A percentile compares a stretch with the other conserved stretches of the same genome.
phyloP scores from a whole-genome alignment of 2,113 vertebrate genomes.

The Diadophis punctatus region DNA sequence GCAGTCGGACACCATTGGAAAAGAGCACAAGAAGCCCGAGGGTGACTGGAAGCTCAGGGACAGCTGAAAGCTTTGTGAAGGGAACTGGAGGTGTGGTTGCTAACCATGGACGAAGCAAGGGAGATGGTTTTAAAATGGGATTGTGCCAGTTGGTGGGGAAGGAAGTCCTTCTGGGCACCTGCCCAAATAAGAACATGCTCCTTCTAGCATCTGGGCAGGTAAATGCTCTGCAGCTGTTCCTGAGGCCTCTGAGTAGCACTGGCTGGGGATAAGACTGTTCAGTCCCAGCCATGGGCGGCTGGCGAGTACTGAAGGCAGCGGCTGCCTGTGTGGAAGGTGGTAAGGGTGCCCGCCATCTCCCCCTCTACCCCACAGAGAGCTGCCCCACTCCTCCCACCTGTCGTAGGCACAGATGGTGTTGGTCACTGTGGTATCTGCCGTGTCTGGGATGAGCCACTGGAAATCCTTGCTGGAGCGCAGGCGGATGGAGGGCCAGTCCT shows the following conservation, averaged over 20 bases:
- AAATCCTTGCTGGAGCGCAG: conserved; percentile 79
- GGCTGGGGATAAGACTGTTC: not conserved
- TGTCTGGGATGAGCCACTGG: conserved; percentile 81
- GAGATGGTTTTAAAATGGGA: not conserved
- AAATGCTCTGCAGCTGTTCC: not conserved
- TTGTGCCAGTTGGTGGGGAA: not conserved
- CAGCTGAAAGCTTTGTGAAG: not conserved
- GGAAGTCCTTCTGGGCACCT: not conserved
- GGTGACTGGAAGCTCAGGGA: accelerated
- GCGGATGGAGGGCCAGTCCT: conserved; percentile 76
- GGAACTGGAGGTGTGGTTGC: not conserved
- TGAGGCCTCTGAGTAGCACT: not conserved
- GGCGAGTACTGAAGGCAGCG: not conserved
- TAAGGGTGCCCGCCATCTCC: not conserved
- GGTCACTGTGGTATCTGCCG: conserved; percentile 79
- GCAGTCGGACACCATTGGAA: not conserved
- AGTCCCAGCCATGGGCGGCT: not conserved
- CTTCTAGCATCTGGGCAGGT: not conserved
- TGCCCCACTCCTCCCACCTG: conserved; percentile 62
- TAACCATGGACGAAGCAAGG: too few relatives aligned
- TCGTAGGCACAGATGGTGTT: conserved; percentile 82
- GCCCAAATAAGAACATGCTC: not conserved
- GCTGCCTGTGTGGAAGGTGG: not conserved
- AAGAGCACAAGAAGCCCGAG: not conserved
- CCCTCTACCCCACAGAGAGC: not conserved